Percentiles rank a stretch among this genome's conserved stretches.
Conservation (phyloP, 2,797 vertebrate species). For the Benthosema pterotum region DNA sequence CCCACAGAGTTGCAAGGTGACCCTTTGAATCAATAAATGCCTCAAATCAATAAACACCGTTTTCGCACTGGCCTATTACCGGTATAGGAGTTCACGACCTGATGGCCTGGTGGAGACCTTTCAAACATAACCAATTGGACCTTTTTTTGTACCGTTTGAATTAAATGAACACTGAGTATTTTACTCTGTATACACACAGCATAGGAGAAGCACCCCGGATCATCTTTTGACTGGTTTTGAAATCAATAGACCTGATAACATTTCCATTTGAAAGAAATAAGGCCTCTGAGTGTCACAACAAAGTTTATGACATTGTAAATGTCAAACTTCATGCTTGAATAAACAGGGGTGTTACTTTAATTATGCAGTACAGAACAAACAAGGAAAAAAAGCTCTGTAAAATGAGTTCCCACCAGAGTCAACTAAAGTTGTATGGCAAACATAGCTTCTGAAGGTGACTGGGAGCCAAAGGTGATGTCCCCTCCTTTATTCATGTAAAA, state of each 20-base stretch:
- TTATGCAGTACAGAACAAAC: not conserved
- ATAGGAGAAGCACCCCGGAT: conserved; percentile 1
- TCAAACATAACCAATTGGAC: too few relatives aligned
- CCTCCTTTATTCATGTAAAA: conserved; percentile 65
- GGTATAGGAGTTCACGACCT: too few relatives aligned
- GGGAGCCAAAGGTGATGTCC: conserved; percentile 45
- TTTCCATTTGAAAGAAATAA: too few relatives aligned
- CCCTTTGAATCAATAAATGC: too few relatives aligned
- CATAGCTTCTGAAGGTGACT: conserved; percentile 60
- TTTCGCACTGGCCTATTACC: too few relatives aligned
- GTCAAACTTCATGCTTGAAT: not conserved
- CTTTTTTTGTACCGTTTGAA: too few relatives aligned
- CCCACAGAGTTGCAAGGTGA: too few relatives aligned
- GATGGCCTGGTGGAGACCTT: too few relatives aligned
- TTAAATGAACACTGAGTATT: too few relatives aligned
- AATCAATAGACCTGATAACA: not conserved
- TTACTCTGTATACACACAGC: too few relatives aligned
- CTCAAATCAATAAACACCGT: too few relatives aligned
- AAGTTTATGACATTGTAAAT: not conserved
- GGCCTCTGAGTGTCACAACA: conserved; percentile 9
- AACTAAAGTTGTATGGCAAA: conserved; percentile 28
- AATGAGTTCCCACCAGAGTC: conserved; percentile 9
- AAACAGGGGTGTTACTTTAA: not conserved
- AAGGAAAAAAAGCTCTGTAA: conserved; percentile 16
- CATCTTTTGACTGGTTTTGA: conserved; percentile 14